Percentiles rank a stretch among this genome's conserved stretches.
These are phyloP conservation scores for Synanthedon tipuliformis DNA, from an alignment of 2,888 invertebrate species.

Conservation along the genomic window DNA sequence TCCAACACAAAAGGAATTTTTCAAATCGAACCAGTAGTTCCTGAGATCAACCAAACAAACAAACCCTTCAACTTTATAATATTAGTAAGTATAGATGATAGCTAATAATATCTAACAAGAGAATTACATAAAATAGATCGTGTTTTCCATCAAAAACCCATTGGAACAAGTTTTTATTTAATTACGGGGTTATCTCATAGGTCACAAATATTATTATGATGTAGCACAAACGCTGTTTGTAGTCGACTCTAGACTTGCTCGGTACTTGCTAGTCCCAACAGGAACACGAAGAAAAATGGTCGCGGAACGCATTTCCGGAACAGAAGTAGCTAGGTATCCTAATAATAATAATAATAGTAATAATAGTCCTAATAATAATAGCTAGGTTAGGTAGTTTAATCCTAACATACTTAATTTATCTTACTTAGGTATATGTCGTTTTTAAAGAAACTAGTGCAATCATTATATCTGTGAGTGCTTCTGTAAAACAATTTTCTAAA, in stretches of 20 bases:
- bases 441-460: not conserved
- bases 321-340: constrained; percentile 75
- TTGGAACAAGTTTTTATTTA: not conserved
- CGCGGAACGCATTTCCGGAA: constrained; percentile 73
- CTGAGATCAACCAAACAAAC: too few relatives aligned
- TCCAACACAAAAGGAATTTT: too few relatives aligned
- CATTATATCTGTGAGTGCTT: not conserved
- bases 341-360: too few relatives aligned
- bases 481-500: too few relatives aligned
- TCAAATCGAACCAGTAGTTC: too few relatives aligned
- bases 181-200: not conserved
- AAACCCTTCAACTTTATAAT: too few relatives aligned
- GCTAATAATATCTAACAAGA: not conserved
- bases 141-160: not conserved
- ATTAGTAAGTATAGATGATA: too few relatives aligned
- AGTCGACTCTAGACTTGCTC: not conserved
- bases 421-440: not conserved
- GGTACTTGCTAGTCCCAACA: constrained; percentile 32
- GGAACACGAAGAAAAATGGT: constrained; percentile 29
- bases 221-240: not conserved
- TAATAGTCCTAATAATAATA: too few relatives aligned
- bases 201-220: not conserved
- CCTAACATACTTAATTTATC: not conserved
- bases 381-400: too few relatives aligned
- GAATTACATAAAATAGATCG: not conserved